Conservation (phyloP, 2,113 vertebrate genomes). For the Andinoacara biseriatus region DNA sequence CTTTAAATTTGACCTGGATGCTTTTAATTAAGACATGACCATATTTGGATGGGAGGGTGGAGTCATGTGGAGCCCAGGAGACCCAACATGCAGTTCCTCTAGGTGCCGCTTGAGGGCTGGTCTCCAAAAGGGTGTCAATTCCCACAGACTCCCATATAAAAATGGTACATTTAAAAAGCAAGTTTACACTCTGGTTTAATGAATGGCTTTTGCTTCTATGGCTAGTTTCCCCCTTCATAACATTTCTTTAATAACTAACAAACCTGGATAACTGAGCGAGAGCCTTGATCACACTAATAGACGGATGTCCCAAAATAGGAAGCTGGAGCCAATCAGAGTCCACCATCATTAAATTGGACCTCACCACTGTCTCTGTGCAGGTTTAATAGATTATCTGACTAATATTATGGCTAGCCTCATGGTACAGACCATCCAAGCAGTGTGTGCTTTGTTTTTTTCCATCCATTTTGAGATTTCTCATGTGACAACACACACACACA, state of each 20-base stretch:
- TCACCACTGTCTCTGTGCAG: no score
- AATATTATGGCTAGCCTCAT: no score
- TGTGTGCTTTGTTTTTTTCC: no score
- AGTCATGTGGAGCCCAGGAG: neutral
- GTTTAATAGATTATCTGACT: no score
- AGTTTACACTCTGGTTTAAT: no score
- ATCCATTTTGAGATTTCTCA: no score
- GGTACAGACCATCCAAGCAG: no score
- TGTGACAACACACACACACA: no score
- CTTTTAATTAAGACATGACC: rapidly evolving
- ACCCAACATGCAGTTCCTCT: neutral
- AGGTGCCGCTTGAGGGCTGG: neutral
- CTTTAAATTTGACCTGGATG: neutral
- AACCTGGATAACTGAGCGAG: neutral
- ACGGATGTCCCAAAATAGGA: neutral
- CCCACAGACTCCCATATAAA: neutral
- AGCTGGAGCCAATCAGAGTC: neutral
- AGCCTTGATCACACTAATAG: neutral
- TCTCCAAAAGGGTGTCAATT: neutral
- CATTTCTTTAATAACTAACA: neutral
- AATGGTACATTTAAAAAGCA: neutral
- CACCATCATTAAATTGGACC: neutral
- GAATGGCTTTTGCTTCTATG: neutral
- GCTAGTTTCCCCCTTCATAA: neutral
- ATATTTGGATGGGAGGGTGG: neutral